Evolutionary conservation across 2,797 vertebrate species (phyloP).

Genomic region (Simalia tracyae): DNA sequence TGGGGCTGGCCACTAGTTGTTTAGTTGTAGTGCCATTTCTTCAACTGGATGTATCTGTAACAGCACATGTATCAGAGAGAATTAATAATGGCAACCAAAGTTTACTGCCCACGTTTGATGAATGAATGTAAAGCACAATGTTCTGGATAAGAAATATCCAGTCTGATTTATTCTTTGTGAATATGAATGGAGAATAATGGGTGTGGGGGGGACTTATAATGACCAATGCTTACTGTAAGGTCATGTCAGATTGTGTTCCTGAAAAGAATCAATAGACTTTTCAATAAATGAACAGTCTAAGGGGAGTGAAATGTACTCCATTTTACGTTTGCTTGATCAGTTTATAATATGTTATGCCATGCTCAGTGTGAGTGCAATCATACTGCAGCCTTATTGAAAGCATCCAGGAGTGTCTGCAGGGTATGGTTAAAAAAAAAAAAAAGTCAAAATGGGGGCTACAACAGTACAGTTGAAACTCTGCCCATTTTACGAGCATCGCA

Average conservation of each 20-base stretch:
- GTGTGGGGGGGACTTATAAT: background rate
- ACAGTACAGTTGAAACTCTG: background rate
- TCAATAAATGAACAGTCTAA: constrained; percentile 19
- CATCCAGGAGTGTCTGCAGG: background rate
- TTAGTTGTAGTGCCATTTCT: constrained; percentile 30
- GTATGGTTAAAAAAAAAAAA: background rate
- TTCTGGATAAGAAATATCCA: constrained; percentile 14
- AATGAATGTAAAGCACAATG: background rate
- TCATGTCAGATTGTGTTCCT: background rate
- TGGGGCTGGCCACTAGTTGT: constrained; percentile 35
- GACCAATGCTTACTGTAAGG: background rate
- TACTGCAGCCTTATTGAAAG: background rate
- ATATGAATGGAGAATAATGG: background rate
- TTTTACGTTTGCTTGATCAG: background rate
- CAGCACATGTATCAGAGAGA: constrained; percentile 7
- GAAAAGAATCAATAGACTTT: constrained; percentile 17
- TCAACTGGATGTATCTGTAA: constrained; percentile 40
- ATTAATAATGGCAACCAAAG: constrained; percentile 30
- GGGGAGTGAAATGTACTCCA: background rate
- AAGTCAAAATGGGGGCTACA: background rate
- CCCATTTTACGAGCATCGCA: background rate
- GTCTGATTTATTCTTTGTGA: constrained; percentile 26
- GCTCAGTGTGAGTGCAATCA: background rate
- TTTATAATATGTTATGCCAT: background rate
- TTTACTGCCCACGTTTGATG: constrained; percentile 6